phyloP scores from a whole-genome alignment of 2,797 vertebrate genomes.

The Anas bahamensis region DNA sequence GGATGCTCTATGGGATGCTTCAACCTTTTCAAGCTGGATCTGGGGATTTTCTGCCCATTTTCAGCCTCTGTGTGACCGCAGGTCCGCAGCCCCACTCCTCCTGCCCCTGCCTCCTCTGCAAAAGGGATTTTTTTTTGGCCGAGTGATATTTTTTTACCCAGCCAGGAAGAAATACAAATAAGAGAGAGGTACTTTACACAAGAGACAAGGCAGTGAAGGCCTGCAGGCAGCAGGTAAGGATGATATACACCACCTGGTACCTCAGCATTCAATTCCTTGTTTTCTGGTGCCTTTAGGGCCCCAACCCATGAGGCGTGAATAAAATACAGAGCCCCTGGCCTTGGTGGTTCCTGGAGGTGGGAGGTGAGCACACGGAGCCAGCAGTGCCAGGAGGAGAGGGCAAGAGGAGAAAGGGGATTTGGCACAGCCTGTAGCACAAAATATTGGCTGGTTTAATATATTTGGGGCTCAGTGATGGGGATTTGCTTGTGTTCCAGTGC shows the following conservation, averaged over 20 bases:
- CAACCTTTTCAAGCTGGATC: background rate
- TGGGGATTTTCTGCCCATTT: background rate
- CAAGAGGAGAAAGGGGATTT: background rate
- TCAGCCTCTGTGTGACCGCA: background rate
- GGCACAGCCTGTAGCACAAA: background rate
- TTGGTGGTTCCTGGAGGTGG: background rate
- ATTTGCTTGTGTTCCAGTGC: background rate
- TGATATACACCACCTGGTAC: background rate
- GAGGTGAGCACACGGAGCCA: accelerated
- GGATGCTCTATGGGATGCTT: background rate
- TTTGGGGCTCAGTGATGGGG: too few species aligned
- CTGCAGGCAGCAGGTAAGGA: background rate
- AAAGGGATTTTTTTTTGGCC: background rate
- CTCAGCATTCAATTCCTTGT: background rate
- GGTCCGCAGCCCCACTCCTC: background rate
- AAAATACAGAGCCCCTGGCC: background rate
- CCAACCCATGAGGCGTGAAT: background rate
- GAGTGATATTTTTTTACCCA: background rate
- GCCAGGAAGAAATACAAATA: background rate
- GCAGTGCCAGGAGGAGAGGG: background rate
- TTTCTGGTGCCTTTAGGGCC: background rate
- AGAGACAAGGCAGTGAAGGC: background rate
- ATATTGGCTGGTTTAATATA: accelerated
- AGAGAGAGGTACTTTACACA: background rate
- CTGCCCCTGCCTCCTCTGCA: background rate